A percentile compares a stretch with the other conserved stretches of the same genome.
phyloP scores from a whole-genome alignment of 2,888 invertebrate genomes.

The Disparrhopalites patrizii region DNA sequence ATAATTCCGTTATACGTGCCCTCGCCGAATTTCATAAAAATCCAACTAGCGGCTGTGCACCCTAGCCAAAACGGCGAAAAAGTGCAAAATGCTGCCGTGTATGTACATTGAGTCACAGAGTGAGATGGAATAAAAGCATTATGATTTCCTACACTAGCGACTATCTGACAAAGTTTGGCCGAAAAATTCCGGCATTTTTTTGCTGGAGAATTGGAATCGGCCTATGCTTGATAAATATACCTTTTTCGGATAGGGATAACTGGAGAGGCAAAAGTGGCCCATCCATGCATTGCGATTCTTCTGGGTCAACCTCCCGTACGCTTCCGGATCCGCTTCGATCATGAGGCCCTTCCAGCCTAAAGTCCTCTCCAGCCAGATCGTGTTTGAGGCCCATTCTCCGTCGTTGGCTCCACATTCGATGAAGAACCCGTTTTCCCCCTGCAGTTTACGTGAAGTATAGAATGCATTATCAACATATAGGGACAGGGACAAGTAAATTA shows the following conservation, averaged over 20 bases:
- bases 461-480: not conserved
- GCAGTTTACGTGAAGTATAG: not conserved
- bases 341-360: conserved; percentile 50
- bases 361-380: conserved; percentile 50
- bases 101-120: too few species aligned
- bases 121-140: too few species aligned
- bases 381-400: conserved; percentile 52
- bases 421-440: conserved; percentile 50
- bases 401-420: conserved; percentile 52
- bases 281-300: conserved; percentile 51
- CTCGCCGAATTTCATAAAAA: too few species aligned
- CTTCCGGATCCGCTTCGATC: conserved; percentile 51
- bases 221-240: too few species aligned
- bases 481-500: not conserved
- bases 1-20: too few species aligned
- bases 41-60: too few species aligned
- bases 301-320: conserved; percentile 47
- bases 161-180: too few species aligned
- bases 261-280: conserved; percentile 51
- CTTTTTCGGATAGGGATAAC: conserved; percentile 37
- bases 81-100: too few species aligned
- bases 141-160: too few species aligned
- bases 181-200: too few species aligned
- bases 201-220: too few species aligned
- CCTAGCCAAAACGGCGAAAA: too few species aligned